A percentile compares a stretch with the other conserved stretches of the same genome.
phyloP scores from a whole-genome alignment of 2,888 invertebrate species.

The Quadroppia sp. region DNA sequence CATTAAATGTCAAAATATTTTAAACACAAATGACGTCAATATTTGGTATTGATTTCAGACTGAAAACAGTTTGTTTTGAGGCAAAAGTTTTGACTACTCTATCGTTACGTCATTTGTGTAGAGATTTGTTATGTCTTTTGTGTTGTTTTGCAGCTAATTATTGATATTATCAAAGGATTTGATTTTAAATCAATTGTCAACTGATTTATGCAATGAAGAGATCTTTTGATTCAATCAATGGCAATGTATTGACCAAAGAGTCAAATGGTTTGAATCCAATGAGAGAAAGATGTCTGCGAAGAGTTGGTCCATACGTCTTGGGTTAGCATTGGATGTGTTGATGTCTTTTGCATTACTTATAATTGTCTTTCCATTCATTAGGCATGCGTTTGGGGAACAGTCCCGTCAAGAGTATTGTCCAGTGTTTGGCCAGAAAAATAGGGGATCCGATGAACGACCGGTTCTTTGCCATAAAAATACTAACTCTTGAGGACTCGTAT shows the following conservation, averaged over 20 bases:
- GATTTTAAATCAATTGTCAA: background rate
- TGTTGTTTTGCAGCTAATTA: background rate
- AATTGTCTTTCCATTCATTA: too few relatives aligned
- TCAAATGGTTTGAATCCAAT: background rate
- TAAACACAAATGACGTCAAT: too few relatives aligned
- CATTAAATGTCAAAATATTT: too few relatives aligned
- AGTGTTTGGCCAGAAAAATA: conserved; percentile 68
- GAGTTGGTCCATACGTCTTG: conserved; percentile 20
- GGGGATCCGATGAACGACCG: conserved; percentile 59
- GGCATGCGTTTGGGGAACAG: conserved; percentile 61
- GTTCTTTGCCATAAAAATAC: conserved; percentile 64
- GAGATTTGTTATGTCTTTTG: background rate
- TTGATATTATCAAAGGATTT: background rate
- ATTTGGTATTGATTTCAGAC: background rate
- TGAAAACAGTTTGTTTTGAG: too few relatives aligned
- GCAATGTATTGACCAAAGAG: background rate
- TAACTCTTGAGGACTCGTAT: conserved; percentile 55
- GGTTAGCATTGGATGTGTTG: background rate
- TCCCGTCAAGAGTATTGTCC: conserved; percentile 70
- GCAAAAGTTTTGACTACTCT: too few relatives aligned
- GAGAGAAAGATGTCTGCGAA: background rate
- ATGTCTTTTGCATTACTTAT: background rate
- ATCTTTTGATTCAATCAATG: background rate
- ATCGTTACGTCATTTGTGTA: too few relatives aligned
- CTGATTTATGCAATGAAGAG: background rate